A percentile compares a stretch with the other conserved stretches of the same genome.
phyloP scores from a whole-genome alignment of 2,113 vertebrate genomes.

The Callipepla californica region DNA sequence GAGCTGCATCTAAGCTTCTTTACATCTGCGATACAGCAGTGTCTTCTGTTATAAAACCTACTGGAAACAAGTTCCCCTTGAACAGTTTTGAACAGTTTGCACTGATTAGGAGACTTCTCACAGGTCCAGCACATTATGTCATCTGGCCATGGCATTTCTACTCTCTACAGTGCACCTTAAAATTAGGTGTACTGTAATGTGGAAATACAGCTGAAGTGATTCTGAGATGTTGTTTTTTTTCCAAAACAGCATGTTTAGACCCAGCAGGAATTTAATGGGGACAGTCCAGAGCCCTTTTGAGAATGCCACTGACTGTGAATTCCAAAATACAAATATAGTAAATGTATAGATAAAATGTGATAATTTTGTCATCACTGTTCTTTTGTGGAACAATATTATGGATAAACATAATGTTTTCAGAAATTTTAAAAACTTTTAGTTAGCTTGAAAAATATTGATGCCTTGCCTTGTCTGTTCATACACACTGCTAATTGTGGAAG shows the following conservation, averaged over 20 bases:
- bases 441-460: background rate
- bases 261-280: background rate
- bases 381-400: background rate
- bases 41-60: background rate
- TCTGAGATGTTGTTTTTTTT: background rate
- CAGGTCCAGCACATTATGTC: background rate
- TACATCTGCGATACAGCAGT: background rate
- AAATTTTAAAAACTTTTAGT: background rate
- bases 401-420: background rate
- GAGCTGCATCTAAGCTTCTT: constrained; percentile 11
- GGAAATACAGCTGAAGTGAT: constrained; percentile 1
- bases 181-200: background rate
- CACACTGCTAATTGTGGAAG: background rate
- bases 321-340: background rate
- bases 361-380: background rate
- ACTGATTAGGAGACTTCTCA: background rate
- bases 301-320: background rate
- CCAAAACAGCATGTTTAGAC: background rate
- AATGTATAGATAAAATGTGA: background rate
- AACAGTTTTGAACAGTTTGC: background rate
- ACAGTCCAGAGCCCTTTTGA: background rate
- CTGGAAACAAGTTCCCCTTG: background rate
- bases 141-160: background rate
- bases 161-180: background rate
- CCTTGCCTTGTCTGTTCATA: background rate